Percentiles rank a stretch among this genome's conserved stretches.
Evolutionary conservation across 2,113 vertebrate genomes (phyloP).

Genomic region (Poicephalus meyeri): DNA sequence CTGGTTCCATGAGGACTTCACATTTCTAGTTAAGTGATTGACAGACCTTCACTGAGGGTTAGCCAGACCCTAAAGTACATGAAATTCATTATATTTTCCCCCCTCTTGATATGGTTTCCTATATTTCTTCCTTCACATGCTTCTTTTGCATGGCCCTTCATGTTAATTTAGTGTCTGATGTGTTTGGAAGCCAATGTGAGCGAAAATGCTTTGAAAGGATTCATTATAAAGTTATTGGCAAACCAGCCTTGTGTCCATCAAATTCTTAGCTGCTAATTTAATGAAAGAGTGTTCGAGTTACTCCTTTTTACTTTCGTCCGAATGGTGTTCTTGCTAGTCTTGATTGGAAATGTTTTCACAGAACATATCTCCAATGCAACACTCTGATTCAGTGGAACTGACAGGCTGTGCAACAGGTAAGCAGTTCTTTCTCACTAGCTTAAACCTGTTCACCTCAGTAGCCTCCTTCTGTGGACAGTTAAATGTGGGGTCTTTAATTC

Average conservation of each 20-base stretch:
- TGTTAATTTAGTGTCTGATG: background rate
- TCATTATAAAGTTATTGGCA: background rate
- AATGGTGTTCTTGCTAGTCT: background rate
- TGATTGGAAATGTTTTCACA: background rate
- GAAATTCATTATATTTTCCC: background rate
- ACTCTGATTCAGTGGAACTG: background rate
- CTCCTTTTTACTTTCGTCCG: background rate
- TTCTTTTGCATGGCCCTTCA: background rate
- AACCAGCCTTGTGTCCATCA: background rate
- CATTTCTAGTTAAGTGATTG: background rate
- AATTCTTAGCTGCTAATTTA: background rate
- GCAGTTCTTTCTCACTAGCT: background rate
- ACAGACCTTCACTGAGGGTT: background rate
- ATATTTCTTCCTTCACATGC: rapidly evolving
- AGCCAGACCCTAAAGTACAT: background rate
- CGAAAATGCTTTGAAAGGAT: background rate
- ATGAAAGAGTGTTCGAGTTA: background rate
- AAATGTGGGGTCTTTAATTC: background rate
- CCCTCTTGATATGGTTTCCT: background rate
- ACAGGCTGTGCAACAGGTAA: background rate
- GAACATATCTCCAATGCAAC: background rate
- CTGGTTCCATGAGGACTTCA: background rate
- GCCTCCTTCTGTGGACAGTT: background rate
- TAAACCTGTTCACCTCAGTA: background rate
- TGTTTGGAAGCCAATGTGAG: background rate